These are phyloP conservation scores for Oscheius sp. DNA, from an alignment of 1,140 invertebrate genomes.

Conservation along the genomic window DNA sequence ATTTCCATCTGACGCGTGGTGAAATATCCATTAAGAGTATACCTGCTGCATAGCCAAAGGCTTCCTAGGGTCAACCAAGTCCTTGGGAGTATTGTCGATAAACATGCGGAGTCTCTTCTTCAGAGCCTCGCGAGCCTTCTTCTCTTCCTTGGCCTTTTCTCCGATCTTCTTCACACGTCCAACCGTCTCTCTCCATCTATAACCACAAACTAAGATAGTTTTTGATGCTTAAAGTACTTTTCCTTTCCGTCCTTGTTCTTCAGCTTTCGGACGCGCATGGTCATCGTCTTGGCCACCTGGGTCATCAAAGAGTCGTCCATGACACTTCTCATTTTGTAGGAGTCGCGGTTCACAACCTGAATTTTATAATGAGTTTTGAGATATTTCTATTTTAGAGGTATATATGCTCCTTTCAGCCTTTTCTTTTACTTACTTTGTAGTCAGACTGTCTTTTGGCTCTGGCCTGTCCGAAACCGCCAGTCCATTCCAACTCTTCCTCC, in stretches of 20 bases:
- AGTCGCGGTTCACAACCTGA: slow-evolving; percentile 18
- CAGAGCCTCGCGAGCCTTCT: slow-evolving; percentile 30
- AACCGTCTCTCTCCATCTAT: slow-evolving; percentile 33
- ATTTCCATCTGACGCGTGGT: slow-evolving; percentile 24
- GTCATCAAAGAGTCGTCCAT: slow-evolving; percentile 24
- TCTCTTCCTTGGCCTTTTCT: slow-evolving; percentile 33
- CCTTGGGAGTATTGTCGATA: slow-evolving; percentile 37
- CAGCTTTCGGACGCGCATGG: slow-evolving; percentile 22
- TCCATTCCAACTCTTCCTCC: slow-evolving; percentile 37
- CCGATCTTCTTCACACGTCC: slow-evolving; percentile 28
- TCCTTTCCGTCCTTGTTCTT: slow-evolving; percentile 37
- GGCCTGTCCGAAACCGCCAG: slow-evolving; percentile 29
- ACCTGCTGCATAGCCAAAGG: slow-evolving; percentile 32
- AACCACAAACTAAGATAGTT: background rate
- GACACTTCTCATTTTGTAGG: slow-evolving; percentile 1
- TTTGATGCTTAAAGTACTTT: slow-evolving; percentile 4
- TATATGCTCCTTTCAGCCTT: no score
- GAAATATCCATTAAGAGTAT: background rate
- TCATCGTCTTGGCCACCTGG: slow-evolving; percentile 27
- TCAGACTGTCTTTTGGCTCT: slow-evolving; percentile 26
- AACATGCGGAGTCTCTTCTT: slow-evolving; percentile 36
- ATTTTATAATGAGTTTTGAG: background rate
- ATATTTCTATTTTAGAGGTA: background rate
- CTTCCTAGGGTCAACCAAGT: slow-evolving; percentile 33
- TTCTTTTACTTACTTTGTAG: slow-evolving; percentile 12